Evolutionary conservation across 2,113 vertebrate genomes (phyloP).

Genomic region (Gymnocephalus cernua): DNA sequence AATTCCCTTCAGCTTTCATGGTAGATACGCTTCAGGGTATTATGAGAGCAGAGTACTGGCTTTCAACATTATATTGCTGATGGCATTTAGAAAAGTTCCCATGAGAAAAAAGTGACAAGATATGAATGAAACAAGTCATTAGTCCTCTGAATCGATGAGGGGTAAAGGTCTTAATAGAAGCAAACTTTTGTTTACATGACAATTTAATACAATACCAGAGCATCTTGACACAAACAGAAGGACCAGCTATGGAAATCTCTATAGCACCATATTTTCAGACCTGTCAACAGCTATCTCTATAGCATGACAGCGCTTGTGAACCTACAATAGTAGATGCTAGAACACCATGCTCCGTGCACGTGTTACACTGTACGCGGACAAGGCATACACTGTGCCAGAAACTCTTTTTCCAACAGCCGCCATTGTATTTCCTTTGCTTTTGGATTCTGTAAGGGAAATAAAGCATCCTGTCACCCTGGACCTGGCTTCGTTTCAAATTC

Average conservation of each 20-base stretch:
- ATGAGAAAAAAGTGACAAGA: constrained; percentile 16
- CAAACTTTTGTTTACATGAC: constrained; percentile 43
- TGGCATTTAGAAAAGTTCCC: constrained; percentile 36
- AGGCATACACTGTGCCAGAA: constrained; percentile 30
- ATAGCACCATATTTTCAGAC: background rate
- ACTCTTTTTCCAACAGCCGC: constrained; percentile 33
- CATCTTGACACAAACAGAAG: constrained; percentile 15
- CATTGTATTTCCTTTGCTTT: constrained; percentile 56
- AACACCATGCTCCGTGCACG: constrained; percentile 29
- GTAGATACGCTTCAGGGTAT: constrained; percentile 4
- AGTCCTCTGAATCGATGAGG: constrained; percentile 18
- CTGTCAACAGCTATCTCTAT: constrained; percentile 25
- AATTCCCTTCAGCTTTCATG: constrained; percentile 10
- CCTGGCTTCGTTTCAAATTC: constrained; percentile 70
- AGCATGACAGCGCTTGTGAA: constrained; percentile 46
- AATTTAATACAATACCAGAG: constrained; percentile 31
- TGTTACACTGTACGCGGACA: constrained; percentile 41
- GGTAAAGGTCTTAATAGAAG: constrained; percentile 35
- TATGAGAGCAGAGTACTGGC: constrained; percentile 13
- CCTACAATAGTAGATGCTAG: constrained; percentile 34
- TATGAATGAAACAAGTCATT: constrained; percentile 29
- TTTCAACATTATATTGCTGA: constrained; percentile 15
- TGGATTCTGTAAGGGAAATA: constrained; percentile 67
- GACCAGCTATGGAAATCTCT: constrained; percentile 1
- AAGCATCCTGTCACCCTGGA: constrained; percentile 73